phyloP scores from a whole-genome alignment of 92 coral and sea anemone species.

The Siderastrea siderea region DNA sequence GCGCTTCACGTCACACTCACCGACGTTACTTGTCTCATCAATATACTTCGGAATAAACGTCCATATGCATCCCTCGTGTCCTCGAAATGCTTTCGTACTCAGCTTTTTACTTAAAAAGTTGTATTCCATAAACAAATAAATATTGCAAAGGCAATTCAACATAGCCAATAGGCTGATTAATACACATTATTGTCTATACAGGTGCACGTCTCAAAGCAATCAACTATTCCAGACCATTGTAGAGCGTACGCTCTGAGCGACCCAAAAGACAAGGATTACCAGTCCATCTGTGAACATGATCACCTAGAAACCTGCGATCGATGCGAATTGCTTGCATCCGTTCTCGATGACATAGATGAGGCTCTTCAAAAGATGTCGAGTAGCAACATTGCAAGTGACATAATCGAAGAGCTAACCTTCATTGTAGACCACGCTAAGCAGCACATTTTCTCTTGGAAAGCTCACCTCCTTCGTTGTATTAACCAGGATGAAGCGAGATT shows the following conservation, averaged over 20 bases:
- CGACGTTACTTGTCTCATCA: too few relatives aligned
- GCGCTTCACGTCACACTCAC: too few relatives aligned
- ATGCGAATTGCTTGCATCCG: constrained; percentile 14
- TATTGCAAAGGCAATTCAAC: too few relatives aligned
- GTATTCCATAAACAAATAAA: too few relatives aligned
- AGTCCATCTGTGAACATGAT: constrained; percentile 29
- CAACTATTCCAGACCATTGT: constrained; percentile 42
- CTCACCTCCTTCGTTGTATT: constrained; percentile 37
- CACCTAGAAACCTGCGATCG: constrained; percentile 41
- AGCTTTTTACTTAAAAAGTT: too few relatives aligned
- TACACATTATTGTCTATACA: background rate
- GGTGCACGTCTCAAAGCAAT: constrained; percentile 50
- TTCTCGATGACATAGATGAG: constrained; percentile 14
- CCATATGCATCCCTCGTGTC: too few relatives aligned
- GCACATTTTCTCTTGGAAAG: constrained; percentile 23
- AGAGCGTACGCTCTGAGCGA: constrained; percentile 56
- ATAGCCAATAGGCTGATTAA: too few relatives aligned
- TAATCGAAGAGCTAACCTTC: constrained; percentile 24
- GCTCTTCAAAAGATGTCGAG: constrained; percentile 19
- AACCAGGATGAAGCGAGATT: constrained; percentile 49
- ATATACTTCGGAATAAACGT: too few relatives aligned
- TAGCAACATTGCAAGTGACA: background rate
- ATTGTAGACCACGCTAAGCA: constrained; percentile 20
- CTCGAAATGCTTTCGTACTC: too few relatives aligned
- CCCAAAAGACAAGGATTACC: constrained; percentile 44